Percentiles rank a stretch among this genome's conserved stretches.
Evolutionary conservation across 2,113 vertebrate species (phyloP).

Genomic region (Boulengerochromis microlepis): DNA sequence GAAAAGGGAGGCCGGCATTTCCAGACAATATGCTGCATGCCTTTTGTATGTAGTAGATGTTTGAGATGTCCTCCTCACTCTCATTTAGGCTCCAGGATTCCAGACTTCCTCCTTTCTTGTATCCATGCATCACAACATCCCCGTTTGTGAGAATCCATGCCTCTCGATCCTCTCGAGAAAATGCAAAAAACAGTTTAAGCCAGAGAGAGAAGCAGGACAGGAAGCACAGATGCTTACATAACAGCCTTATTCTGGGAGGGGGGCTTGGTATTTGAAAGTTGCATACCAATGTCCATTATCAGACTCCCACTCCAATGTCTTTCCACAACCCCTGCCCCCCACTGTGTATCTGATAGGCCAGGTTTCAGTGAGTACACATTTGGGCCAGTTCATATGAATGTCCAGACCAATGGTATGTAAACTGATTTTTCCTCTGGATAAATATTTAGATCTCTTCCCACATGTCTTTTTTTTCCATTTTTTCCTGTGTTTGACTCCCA

Average conservation of each 20-base stretch:
- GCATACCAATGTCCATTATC: constrained; percentile 34
- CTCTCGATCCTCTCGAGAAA: neutral
- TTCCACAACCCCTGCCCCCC: neutral
- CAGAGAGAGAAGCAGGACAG: constrained; percentile 24
- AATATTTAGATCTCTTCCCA: constrained; percentile 42
- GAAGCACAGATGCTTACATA: constrained; percentile 62
- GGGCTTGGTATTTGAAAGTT: constrained; percentile 42
- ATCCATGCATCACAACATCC: neutral
- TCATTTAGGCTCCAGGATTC: neutral
- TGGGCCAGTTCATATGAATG: constrained; percentile 12
- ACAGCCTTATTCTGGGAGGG: constrained; percentile 30
- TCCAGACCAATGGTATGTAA: constrained; percentile 47
- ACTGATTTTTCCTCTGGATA: constrained; percentile 30
- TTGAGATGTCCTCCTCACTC: neutral
- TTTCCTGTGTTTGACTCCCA: neutral
- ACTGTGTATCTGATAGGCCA: constrained; percentile 29
- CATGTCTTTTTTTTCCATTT: neutral
- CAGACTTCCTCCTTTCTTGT: neutral
- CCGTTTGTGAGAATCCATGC: neutral
- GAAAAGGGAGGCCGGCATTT: neutral
- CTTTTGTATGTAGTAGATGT: neutral
- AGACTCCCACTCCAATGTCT: constrained; percentile 6
- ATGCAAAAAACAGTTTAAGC: neutral
- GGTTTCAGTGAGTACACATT: constrained; percentile 5
- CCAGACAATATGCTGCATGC: constrained; percentile 19